These are phyloP conservation scores for Sebastes trivittatus DNA, from an alignment of 2,797 vertebrate species.

Conservation along the genomic window DNA sequence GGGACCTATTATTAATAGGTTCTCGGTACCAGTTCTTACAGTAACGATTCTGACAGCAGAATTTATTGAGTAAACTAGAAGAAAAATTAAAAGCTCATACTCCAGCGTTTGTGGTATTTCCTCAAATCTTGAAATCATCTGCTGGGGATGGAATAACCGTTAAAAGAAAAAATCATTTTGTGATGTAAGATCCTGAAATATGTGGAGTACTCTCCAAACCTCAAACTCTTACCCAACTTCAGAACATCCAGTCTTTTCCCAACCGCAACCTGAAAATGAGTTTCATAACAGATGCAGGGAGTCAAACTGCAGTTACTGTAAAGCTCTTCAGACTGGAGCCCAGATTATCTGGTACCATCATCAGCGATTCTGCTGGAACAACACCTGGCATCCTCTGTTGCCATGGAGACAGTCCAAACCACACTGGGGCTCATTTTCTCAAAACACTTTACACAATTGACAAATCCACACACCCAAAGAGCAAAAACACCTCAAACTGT, in stretches of 20 bases:
- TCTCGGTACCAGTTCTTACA: background rate
- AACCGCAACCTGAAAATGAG: slow-evolving; percentile 17
- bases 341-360: background rate
- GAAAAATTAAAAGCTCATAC: background rate
- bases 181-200: slow-evolving; percentile 34
- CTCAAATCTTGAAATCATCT: slow-evolving; percentile 3
- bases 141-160: background rate
- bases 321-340: too few species aligned
- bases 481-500: too few species aligned
- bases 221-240: slow-evolving; percentile 12
- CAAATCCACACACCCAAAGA: too few species aligned
- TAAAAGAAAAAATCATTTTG: background rate
- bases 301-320: too few species aligned
- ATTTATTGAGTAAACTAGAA: background rate
- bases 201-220: slow-evolving; percentile 9
- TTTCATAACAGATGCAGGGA: slow-evolving; percentile 21
- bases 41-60: background rate
- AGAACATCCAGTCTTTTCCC: background rate
- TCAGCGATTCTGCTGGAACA: background rate
- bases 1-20: too few species aligned
- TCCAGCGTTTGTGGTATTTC: background rate
- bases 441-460: too few species aligned
- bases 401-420: background rate
- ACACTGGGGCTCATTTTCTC: background rate
- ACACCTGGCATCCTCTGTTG: background rate